Evolutionary conservation across 2,888 invertebrate genomes (phyloP), one percentile per base, ranked within the genome.

Genomic region (Actias luna): DNA sequence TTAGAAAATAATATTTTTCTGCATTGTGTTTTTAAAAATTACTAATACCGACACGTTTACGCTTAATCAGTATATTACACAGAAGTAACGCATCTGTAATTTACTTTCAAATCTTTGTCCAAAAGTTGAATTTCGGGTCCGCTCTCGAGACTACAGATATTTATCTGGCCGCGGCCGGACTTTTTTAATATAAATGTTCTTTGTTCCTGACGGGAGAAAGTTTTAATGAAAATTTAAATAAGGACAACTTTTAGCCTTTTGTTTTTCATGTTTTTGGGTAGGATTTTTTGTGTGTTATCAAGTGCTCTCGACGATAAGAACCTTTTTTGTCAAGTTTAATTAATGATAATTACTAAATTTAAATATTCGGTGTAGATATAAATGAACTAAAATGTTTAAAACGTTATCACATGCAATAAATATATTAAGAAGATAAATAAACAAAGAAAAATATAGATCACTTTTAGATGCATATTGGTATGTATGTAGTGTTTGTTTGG

Each of bases 171-270:
- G 85, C 79, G 85, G 86, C 82, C 82, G 82, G 91, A 92, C 86
- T 92, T 92, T 92, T 92, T 92, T 92, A 92, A 92, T 92, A 92
- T 92, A 92, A 92, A 92, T 91, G 92, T 92, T 92, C 92, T 92
- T 92, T 92, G 92, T 92, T 90, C 89, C 83, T 91, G 92, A 91
- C 88, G 86, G 87, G 86, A 82, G 82, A 89, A 88, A 88, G 85
- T 89, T 89, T 88, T 88, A 89, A 89, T 89, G 88, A 88, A 89
- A 89, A 88, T 89, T 89, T 88, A 88, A 88, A 89, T 88, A 89
- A 88, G 88, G 88, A 87, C 86, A 85, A 88, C 88, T 88, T 88
- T 87, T 82, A 86, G 85, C 88, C 88, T 88, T 88, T 88, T 82
- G 82, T 83, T 83, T 85, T 85, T 82, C 79, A 68, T 68, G 74